Evolutionary conservation across 2,113 vertebrate species (phyloP), one percentile per base, ranked within the genome.

Genomic region (Panurus biarmicus): DNA sequence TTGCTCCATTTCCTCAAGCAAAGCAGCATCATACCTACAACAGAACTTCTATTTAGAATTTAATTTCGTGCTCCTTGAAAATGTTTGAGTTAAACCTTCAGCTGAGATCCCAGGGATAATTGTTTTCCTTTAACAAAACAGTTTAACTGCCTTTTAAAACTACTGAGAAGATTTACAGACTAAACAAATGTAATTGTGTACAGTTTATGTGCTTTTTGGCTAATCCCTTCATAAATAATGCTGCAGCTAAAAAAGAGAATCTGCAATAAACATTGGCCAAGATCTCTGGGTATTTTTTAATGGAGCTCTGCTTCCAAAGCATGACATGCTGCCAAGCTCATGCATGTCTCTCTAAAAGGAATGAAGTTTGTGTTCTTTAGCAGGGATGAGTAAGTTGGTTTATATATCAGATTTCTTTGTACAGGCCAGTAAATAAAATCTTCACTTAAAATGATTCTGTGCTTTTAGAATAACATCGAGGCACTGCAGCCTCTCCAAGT

Each of bases 81-180:
- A 76, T 78, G 42, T 85, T 70, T 82, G 57, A 69, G 66, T 61
- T 82, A 85, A 95, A 91, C 50, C 71, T 94, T 57, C 62, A 69
- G 76, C 64, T 57, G 70, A 79, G 81, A 75, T 87, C 58, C 53
- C 53, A 40, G 71, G 62, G 70, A 73, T 87, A 94, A 94, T 89
- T 78, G 45, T 66, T 96, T 95, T 89, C 47, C 72, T 77, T 85
- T 85, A 94, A 87, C 89, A 79, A 82, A 97, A 87, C 74, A 93
- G 51, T 87, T 95, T 72, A 95, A 85, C 74, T 93, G 88, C 51
- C 74, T 79, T 87, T 93, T 61, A 48, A 91, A 94, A 87, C 50
- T 80, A 44, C 74, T 87, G 78, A 93, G 87, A 45, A 91, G 91
- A 93, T 93, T 90, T 87, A 67, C 58, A 95, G 91, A 93, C 85